Evolutionary conservation across 2,797 vertebrate species (phyloP).

Genomic region (Anguilla pacifica): DNA sequence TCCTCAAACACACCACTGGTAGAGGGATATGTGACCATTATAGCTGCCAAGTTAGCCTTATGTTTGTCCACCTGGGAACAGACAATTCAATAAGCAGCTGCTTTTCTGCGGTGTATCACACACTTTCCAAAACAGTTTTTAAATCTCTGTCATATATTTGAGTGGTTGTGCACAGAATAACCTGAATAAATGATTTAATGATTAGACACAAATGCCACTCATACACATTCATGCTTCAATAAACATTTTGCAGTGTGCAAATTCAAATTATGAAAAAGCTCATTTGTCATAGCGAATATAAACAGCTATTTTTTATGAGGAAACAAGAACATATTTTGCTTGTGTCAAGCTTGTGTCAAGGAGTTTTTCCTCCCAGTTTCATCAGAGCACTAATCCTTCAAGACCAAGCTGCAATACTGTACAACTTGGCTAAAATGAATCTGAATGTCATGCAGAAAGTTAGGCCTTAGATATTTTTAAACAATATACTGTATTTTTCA

Average conservation of each 20-base stretch:
- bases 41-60: constrained; percentile 90
- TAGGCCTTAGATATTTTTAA: background rate
- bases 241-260: background rate
- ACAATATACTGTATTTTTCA: background rate
- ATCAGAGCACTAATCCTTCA: background rate
- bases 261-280: background rate
- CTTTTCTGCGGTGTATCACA: too few relatives aligned
- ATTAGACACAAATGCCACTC: background rate
- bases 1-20: constrained; percentile 98
- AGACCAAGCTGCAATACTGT: background rate
- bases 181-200: background rate
- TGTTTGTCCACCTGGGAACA: constrained; percentile 82
- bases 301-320: background rate
- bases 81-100: background rate
- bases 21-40: constrained; percentile 98
- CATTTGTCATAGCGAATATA: background rate
- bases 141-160: background rate
- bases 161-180: background rate
- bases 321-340: background rate
- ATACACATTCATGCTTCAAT: background rate
- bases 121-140: background rate
- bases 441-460: background rate
- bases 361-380: background rate
- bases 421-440: background rate
- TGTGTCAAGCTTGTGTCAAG: background rate